phyloP scores from a whole-genome alignment of 2,113 vertebrate species.

The Hippocampus comes region DNA sequence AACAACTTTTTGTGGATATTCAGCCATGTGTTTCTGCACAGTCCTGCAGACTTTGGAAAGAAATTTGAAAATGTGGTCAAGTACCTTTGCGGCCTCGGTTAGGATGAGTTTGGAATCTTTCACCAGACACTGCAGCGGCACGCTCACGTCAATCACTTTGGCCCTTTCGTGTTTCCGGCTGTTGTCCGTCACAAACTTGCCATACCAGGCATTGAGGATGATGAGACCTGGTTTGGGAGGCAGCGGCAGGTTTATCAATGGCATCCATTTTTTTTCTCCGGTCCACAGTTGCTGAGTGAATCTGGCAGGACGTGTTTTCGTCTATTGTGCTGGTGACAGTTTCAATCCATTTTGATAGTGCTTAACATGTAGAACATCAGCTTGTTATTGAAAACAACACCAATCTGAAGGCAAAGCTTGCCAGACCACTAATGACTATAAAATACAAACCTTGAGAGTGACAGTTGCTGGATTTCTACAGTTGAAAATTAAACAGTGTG shows the following conservation, averaged over 20 bases:
- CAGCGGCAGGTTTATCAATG: background rate
- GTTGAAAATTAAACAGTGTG: constrained; percentile 34
- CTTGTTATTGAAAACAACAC: constrained; percentile 6
- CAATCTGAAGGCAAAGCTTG: constrained; percentile 28
- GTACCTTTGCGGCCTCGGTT: constrained; percentile 93
- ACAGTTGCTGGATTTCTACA: constrained; percentile 29
- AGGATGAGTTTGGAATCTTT: constrained; percentile 98
- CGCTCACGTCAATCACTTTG: constrained; percentile 94
- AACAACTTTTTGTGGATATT: background rate
- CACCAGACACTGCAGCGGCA: constrained; percentile 95
- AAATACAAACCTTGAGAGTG: constrained; percentile 34
- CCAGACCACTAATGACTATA: constrained; percentile 24
- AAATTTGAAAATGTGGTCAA: background rate
- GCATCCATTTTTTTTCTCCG: background rate
- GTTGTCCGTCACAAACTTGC: constrained; percentile 96
- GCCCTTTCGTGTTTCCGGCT: constrained; percentile 87
- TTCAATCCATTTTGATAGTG: constrained; percentile 1
- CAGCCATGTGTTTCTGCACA: background rate
- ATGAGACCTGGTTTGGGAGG: constrained; percentile 81
- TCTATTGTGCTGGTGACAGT: background rate
- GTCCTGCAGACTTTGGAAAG: background rate
- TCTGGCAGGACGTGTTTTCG: background rate
- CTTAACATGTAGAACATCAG: background rate
- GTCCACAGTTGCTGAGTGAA: background rate
- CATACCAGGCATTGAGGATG: constrained; percentile 95